These are phyloP conservation scores for Schizaphis graminum DNA, from an alignment of 2,888 invertebrate genomes.

Conservation along the genomic window DNA sequence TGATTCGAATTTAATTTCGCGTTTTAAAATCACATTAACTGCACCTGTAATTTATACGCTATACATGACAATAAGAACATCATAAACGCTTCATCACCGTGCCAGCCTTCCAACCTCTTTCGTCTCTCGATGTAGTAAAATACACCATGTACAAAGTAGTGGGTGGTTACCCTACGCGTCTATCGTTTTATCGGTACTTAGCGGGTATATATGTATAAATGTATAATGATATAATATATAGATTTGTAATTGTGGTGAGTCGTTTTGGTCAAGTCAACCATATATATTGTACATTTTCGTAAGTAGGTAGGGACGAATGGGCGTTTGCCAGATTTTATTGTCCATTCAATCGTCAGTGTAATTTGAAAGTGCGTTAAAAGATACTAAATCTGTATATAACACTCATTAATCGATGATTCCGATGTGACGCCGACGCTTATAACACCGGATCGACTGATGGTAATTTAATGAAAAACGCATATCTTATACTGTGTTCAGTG, in stretches of 20 bases:
- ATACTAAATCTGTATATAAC: constrained; percentile 1
- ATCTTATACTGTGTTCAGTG: background rate
- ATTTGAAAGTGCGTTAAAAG: constrained; percentile 6
- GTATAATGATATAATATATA: background rate
- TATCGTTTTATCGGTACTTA: background rate
- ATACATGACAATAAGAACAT: background rate
- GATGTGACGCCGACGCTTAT: background rate
- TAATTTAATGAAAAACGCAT: background rate
- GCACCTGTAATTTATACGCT: background rate
- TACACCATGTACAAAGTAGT: background rate
- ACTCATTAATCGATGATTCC: constrained; percentile 26
- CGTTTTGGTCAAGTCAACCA: background rate
- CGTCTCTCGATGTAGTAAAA: background rate
- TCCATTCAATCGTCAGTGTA: background rate
- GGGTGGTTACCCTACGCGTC: background rate
- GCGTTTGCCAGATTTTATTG: constrained; percentile 24
- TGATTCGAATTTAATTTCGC: constrained; percentile 49
- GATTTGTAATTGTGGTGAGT: background rate
- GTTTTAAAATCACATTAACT: constrained; percentile 39
- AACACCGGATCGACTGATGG: background rate
- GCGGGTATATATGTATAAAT: background rate
- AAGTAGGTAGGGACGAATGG: background rate
- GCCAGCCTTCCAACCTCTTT: background rate
- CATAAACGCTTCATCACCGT: background rate
- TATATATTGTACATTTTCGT: background rate